phyloP scores from a whole-genome alignment of 2,888 invertebrate species.

The Lasioglossum leucozonium region DNA sequence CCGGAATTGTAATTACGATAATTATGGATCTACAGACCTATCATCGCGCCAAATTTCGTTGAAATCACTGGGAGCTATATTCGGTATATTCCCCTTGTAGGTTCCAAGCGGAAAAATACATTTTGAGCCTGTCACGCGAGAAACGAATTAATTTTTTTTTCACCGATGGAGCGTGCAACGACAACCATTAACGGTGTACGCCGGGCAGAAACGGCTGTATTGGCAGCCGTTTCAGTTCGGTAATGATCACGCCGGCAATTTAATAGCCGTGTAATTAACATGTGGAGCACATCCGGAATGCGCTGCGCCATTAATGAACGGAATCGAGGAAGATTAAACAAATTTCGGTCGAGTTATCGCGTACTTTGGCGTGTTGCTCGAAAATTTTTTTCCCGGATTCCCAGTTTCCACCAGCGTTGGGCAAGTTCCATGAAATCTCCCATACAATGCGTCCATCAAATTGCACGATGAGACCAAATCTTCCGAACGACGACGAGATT shows the following conservation, averaged over 20 bases:
- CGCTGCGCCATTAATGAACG: slow-evolving; percentile 62
- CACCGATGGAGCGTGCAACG: slow-evolving; percentile 41
- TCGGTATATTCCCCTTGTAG: background rate
- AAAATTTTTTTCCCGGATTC: background rate
- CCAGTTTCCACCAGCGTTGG: background rate
- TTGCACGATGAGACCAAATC: too few species aligned
- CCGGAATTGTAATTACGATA: background rate
- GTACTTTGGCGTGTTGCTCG: slow-evolving; percentile 37
- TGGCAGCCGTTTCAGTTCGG: slow-evolving; percentile 46
- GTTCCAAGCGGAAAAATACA: slow-evolving; percentile 18
- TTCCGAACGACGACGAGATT: background rate
- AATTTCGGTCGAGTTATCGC: slow-evolving; percentile 60
- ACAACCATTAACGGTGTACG: slow-evolving; percentile 39
- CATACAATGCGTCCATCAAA: background rate
- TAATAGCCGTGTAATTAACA: slow-evolving; percentile 72
- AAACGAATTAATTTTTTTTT: slow-evolving; percentile 48
- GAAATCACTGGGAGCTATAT: background rate
- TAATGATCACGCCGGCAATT: slow-evolving; percentile 66
- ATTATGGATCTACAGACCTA: background rate
- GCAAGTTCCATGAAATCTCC: too few species aligned
- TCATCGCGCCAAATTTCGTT: background rate
- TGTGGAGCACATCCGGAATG: slow-evolving; percentile 66
- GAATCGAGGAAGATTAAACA: slow-evolving; percentile 68
- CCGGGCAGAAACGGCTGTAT: slow-evolving; percentile 52
- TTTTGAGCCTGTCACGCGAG: slow-evolving; percentile 21